Conservation (phyloP, 2,797 vertebrate species). For the Mareca penelope region DNA sequence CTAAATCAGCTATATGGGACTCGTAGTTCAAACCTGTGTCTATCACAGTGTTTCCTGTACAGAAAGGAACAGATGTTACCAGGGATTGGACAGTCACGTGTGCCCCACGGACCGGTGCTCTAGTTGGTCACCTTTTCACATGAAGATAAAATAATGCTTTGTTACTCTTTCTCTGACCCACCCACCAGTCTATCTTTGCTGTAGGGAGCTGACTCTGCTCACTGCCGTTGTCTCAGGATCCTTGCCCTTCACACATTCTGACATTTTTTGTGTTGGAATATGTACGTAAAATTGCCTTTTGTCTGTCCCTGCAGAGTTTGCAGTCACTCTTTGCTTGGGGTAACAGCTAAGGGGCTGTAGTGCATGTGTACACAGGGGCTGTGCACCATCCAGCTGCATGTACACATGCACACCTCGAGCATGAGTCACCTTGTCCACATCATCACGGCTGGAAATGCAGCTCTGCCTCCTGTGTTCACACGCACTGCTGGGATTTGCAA, state of each 20-base stretch:
- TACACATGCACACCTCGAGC: not conserved
- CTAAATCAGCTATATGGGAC: not conserved
- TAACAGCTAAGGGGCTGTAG: not conserved
- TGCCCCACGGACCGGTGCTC: not conserved
- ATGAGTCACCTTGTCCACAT: not conserved
- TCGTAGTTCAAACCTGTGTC: not conserved
- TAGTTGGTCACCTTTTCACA: not conserved
- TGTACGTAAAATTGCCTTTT: not conserved
- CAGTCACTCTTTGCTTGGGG: not conserved
- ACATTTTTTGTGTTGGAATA: not conserved
- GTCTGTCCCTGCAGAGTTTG: not conserved
- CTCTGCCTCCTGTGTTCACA: fast-evolving
- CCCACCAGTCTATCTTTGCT: not conserved
- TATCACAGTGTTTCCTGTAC: not conserved
- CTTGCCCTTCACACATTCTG: not conserved
- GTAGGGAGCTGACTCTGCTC: not conserved
- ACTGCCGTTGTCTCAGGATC: not conserved
- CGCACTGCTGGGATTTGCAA: not conserved
- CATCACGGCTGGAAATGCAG: fast-evolving
- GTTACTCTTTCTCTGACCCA: not conserved
- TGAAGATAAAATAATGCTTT: not conserved
- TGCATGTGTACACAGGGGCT: not conserved
- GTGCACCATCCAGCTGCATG: not conserved
- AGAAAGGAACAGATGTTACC: not conserved
- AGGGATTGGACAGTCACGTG: not conserved